Base-by-base conservation (phyloP, 1,140 invertebrate species). In the Pectinophora gossypiella region DNA sequence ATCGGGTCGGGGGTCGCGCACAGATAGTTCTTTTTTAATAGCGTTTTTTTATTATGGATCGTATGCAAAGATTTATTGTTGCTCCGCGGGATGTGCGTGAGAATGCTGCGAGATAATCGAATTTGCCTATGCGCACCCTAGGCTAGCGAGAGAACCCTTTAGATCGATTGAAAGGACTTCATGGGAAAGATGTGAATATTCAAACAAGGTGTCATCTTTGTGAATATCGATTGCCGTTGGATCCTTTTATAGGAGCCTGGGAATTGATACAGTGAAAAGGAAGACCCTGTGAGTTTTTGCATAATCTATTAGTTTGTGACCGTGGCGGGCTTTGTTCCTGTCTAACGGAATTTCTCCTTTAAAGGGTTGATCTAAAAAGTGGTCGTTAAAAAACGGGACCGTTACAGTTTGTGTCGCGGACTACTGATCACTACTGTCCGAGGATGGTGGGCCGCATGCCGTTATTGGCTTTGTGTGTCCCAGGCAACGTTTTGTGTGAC, bases 61-160 rank as follows among this genome's bases (percentile, higher is more conserved):
- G 64, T 86, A 87, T 87, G 84, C 84, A 87, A 84, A 85, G 84
- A 87, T 87, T 87, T 85, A 87, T 87, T 70, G 72, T 76, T 61
- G 60, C 46, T 49, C 43, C 54, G 59, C 69, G 79, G 76, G 77
- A 82, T 82, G 79, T 76, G 69, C 83, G 84, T 87, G 83, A 85
- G 83, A 87, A 85, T 69, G 59, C 58, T 51, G 48, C 47, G 68
- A 87, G 84, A 87, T 87, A 87, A 85, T 82, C 84, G 84, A 87
- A 87, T 87, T 87, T 87, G 84, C 84, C 76, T 85, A 84, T 73
- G 76, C 79, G 78, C 66, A 70, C 74, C 70, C 75, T 64, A 65
- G 50, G 61, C 36, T 1, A 5, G 36, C 36, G 1, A 40, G 6
- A 12, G 54, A 80, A 80, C 76, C 77, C 77, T 79, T 85, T 76